Evolutionary conservation across 2,797 vertebrate genomes (phyloP), one percentile per base, ranked within the genome.

Genomic region (Sparidentex hasta): DNA sequence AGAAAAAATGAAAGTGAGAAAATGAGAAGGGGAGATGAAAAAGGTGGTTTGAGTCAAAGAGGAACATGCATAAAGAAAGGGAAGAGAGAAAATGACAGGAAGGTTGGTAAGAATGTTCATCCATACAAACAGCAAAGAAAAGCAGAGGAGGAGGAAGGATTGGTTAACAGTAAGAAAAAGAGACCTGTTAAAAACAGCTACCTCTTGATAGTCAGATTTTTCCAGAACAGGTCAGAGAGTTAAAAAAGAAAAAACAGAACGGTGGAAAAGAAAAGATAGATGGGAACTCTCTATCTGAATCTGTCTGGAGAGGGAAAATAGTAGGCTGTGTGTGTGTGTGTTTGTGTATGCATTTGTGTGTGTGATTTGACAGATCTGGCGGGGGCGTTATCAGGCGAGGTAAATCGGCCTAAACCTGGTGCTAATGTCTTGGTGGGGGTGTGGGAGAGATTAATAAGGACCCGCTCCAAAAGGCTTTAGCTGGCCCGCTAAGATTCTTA

Each of bases 381-480:
- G 68, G 74, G 63, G 85, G 75, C 56, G 90, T 96, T 96, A 96
- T 96, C 95, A 95, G 91, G 92, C 83, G 93, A 80, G 92, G 94
- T 95, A 97, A 97, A 97, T 97, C 97, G 94, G 94, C 94, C 96
- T 96, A 96, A 96, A 97, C 95, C 96, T 96, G 95, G 92, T 93
- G 95, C 96, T 96, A 96, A 97, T 96, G 95, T 97, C 96, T 97
- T 96, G 94, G 94, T 90, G 87, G 79, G 83, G 61, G 90, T 90
- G 96, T 95, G 95, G 95, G 96, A 96, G 92, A 97, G 96, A 98
- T 98, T 97, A 97, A 97, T 97, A 97, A 96, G 96, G 96, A 97
- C 96, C 95, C 88, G 94, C 95, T 97, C 95, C 94, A 95, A 94
- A 96, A 91, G 90, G 96, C 95, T 97, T 98, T 96, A 97, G 96